Evolutionary conservation across 2,888 invertebrate genomes (phyloP), one percentile per base, ranked within the genome.

Genomic region (Caenorhabditis imperialis): DNA sequence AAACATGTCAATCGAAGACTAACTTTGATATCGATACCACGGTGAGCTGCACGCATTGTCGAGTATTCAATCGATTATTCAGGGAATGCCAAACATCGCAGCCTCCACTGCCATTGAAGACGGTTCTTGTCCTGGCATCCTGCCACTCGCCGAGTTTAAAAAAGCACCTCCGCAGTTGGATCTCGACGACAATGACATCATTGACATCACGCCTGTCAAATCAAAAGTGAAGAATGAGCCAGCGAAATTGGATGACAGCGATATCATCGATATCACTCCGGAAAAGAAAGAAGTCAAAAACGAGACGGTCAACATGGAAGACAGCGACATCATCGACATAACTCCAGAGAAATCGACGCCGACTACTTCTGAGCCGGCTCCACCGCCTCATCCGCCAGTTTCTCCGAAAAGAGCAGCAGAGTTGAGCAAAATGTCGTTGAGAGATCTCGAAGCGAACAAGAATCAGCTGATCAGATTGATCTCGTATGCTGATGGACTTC

Each of bases 401-500:
- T 47, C 53, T 8, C 57, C 33, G 10, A 23, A 18, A 38, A 33
- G 35, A n/a, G n/a, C 58, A 6, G 20, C 47, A 3, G 48, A 60
- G 25, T 47, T 47, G 8, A 8, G 30, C 2, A 55, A 63, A 27
- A 16, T 70, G 16, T 27, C 63, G 1, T 40, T 12, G 18, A 53
- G 51, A n/a, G 42, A 75, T 16, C 23, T 75, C 4, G 3, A 38
- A 7, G 44, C 35, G 16, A 44, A 67, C 10, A 67, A 53, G 33
- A 74, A 62, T 25, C 22, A 55, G 25, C 27, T 62, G 4, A 61
- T 62, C 63, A 47, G 23, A 7, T 27, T 69, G 20, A 33, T 75
- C 14, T 27, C 16, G 6, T 48, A 58, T 23, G n/a, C 42, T 2
- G 40, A 47, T 5, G 27, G 25, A 35, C 38, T 75, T n/a, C 69